These are phyloP conservation scores for Serinus canaria DNA, from an alignment of 2,113 vertebrate genomes.

Conservation along the genomic window DNA sequence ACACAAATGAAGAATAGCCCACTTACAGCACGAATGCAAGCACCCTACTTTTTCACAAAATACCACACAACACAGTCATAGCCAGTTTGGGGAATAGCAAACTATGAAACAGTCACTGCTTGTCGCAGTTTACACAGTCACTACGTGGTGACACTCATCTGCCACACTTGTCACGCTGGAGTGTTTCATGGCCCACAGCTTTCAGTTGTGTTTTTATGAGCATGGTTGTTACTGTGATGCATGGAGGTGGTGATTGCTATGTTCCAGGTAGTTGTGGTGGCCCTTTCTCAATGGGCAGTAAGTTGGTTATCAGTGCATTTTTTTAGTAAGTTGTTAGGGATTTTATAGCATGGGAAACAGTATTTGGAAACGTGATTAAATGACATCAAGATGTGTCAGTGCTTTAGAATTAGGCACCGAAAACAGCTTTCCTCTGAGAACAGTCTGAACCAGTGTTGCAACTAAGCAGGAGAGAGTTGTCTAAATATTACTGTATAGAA, in stretches of 20 bases:
- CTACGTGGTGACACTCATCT: not conserved
- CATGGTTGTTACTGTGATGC: accelerated
- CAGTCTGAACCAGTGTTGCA: not conserved
- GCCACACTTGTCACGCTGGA: not conserved
- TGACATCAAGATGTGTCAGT: not conserved
- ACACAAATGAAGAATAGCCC: not conserved
- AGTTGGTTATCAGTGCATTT: not conserved
- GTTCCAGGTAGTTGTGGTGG: not conserved
- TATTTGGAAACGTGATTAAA: not conserved
- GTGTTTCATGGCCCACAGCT: not conserved
- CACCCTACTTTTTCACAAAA: not conserved
- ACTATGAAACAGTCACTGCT: not conserved
- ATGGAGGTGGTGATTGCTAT: not conserved
- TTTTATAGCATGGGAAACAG: not conserved
- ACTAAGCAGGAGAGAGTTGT: not conserved
- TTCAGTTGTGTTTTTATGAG: not conserved
- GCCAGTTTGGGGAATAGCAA: not conserved
- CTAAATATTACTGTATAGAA: not conserved
- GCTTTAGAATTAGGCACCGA: not conserved
- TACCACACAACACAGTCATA: not conserved
- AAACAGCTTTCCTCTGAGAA: not conserved
- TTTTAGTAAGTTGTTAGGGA: not conserved
- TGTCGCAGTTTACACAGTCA: not conserved
- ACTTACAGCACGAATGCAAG: not conserved
- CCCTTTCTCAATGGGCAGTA: not conserved